Conservation (phyloP, 1,140 invertebrate species). For the Drosophila lacertosa region DNA sequence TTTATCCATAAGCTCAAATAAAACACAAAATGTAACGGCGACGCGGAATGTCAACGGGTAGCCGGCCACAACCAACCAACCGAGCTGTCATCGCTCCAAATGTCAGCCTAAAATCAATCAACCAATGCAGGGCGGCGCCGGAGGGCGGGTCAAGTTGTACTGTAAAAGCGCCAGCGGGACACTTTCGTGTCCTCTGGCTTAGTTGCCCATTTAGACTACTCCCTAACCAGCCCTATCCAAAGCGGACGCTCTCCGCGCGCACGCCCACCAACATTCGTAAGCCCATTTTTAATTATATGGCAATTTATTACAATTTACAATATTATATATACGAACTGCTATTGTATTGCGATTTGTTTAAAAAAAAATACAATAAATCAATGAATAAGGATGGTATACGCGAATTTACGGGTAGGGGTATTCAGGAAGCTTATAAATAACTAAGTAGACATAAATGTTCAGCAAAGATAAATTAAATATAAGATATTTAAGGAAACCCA, state of each 20-base stretch:
- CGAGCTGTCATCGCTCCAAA: neutral
- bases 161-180: slow-evolving; percentile 10
- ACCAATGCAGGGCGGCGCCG: neutral
- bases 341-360: slow-evolving; percentile 63
- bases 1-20: slow-evolving; percentile 65
- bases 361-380: slow-evolving; percentile 36
- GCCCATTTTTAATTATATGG: slow-evolving; percentile 60
- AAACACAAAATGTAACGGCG: neutral
- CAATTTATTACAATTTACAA: slow-evolving; percentile 70
- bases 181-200: neutral
- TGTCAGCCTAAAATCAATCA: neutral
- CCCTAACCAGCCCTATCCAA: neutral
- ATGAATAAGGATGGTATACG: slow-evolving; percentile 10
- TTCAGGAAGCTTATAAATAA: neutral
- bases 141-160: slow-evolving; percentile 39
- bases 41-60: neutral
- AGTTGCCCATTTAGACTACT: slow-evolving; percentile 15
- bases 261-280: slow-evolving; percentile 50
- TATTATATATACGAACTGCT: slow-evolving; percentile 49
- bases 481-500: too few relatives aligned
- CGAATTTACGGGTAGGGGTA: slow-evolving; percentile 3
- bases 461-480: too few relatives aligned
- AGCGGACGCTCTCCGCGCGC: slow-evolving; percentile 1
- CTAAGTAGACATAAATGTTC: too few relatives aligned
- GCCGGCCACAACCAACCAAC: slow-evolving; percentile 1